Evolutionary conservation across 2,797 vertebrate genomes (phyloP).

Genomic region (Prionace glauca): DNA sequence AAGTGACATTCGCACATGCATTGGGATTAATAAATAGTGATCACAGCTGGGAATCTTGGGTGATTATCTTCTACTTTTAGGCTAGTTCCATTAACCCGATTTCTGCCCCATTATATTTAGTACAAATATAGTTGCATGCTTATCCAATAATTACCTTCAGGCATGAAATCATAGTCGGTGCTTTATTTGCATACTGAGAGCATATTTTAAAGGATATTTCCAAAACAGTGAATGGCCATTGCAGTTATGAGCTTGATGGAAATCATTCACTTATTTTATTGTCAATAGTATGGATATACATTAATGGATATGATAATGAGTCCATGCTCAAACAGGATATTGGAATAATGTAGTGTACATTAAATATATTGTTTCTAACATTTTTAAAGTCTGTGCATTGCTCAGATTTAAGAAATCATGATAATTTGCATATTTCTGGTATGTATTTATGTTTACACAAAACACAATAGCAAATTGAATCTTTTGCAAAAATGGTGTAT

Average conservation of each 20-base stretch:
- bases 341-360: background rate
- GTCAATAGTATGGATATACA: background rate
- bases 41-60: background rate
- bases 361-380: background rate
- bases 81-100: background rate
- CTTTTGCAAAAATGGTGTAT: background rate
- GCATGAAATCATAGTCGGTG: too few species aligned
- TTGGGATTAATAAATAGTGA: background rate
- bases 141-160: background rate
- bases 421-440: background rate
- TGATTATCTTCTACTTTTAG: background rate
- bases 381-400: background rate
- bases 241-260: background rate
- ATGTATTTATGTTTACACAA: background rate
- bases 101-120: background rate
- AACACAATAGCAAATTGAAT: background rate
- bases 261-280: constrained; percentile 10
- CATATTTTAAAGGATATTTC: background rate
- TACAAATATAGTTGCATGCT: too few species aligned
- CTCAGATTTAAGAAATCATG: background rate
- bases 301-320: background rate
- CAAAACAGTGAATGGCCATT: background rate
- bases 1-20: background rate
- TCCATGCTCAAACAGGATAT: background rate
- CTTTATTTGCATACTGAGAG: background rate